phyloP scores from a whole-genome alignment of 2,113 vertebrate genomes.

The Anguilla rostrata region DNA sequence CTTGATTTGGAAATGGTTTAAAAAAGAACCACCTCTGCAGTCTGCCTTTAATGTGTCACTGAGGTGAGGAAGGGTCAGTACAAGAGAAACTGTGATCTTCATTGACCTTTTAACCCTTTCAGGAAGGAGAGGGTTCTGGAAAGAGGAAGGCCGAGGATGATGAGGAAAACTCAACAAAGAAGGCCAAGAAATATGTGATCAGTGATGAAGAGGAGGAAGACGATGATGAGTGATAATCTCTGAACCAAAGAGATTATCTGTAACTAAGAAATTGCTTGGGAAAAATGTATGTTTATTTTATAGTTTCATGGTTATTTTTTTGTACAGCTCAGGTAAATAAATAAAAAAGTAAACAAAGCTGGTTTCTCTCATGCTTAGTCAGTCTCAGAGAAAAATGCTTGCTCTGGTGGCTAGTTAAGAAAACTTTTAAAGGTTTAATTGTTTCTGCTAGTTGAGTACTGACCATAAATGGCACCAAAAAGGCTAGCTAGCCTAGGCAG shows the following conservation, averaged over 20 bases:
- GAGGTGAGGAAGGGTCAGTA: not conserved
- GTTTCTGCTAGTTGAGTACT: too few species aligned
- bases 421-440: too few species aligned
- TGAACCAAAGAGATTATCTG: constrained; percentile 15
- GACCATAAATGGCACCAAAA: too few species aligned
- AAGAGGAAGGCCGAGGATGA: constrained; percentile 94
- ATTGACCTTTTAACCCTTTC: constrained; percentile 25
- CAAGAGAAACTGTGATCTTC: not conserved
- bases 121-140: constrained; percentile 91
- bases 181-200: constrained; percentile 85
- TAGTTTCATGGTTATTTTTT: constrained; percentile 21
- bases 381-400: too few species aligned
- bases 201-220: constrained; percentile 92
- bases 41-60: too few species aligned
- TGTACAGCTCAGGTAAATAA: constrained; percentile 8
- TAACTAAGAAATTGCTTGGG: constrained; percentile 28
- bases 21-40: not conserved
- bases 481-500: too few species aligned
- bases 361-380: not conserved
- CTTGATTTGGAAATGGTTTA: not conserved
- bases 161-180: constrained; percentile 66
- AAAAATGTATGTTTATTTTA: constrained; percentile 51
- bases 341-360: not conserved
- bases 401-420: too few species aligned
- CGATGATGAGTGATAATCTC: not conserved